Base-by-base conservation (phyloP, 2,113 vertebrate species). In the Megaceryle torquata region DNA sequence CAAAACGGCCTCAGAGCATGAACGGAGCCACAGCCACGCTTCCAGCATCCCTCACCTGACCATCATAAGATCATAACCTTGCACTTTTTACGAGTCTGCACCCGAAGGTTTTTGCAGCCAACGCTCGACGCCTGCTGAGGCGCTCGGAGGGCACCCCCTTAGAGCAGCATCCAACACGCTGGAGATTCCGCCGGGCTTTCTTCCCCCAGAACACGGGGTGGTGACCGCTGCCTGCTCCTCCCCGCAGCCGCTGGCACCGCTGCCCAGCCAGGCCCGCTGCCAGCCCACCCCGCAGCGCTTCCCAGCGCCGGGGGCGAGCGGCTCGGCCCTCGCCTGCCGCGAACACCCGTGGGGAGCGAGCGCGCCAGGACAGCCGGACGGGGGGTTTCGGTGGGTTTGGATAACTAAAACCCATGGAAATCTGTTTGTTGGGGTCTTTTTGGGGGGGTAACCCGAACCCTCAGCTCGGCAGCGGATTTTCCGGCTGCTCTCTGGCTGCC, bases 311-410 rank as follows among this genome's bases (percentile, higher is more conserved):
- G 0, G 21, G 54, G 41, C 53, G 8, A 29, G 33, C 11, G 20
- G 13, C 56, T 24, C 5, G 16, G 26, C 63, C 15, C 46, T 65
- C 39, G 1, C 4, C 2, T 1, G 16, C 43, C 80, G 2, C 33
- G 1, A 1, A 3, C 50, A 4, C 26, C 56, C 5, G 10, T 1
- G 74, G n/a, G 8, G 0, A 4, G n/a, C 0, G 0, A 5, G n/a
- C 0, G 20, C 4, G 48, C 5, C 7, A 28, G n/a, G n/a, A 8
- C 43, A 14, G 10, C 21, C 5, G 5, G 50, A 17, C 70, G 29
- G 35, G 2, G 15, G 44, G 1, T 22, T 11, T n/a, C 61, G 2
- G 26, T 2, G 56, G 53, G 37, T 13, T 10, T 7, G 19, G 29
- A 4, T 18, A 48, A 31, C 20, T 8, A 8, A 13, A 6, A 2